Evolutionary conservation across 2,113 vertebrate species (phyloP).

Genomic region (Tricholaema leucomelas): DNA sequence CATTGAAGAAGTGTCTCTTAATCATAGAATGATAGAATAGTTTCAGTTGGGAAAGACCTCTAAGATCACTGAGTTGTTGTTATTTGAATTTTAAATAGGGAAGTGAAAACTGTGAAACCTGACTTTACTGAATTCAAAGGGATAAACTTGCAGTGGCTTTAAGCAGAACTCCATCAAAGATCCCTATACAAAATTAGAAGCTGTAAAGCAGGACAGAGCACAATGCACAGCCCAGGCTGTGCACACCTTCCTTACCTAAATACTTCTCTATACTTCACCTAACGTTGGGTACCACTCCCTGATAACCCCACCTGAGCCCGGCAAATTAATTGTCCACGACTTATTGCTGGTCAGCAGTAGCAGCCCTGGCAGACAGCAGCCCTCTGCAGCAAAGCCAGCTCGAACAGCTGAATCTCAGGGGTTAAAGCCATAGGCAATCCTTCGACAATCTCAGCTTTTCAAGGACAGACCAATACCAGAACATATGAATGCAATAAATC

Average conservation of each 20-base stretch:
- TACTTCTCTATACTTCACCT: not conserved
- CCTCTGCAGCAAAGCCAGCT: not conserved
- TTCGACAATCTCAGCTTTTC: not conserved
- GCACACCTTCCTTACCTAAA: not conserved
- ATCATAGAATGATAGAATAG: too few relatives aligned
- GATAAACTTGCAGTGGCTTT: not conserved
- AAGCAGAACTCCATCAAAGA: not conserved
- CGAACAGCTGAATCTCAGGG: not conserved
- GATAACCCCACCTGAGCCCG: not conserved
- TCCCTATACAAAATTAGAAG: not conserved
- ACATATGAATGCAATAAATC: slow-evolving; percentile 23
- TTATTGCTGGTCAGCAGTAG: not conserved
- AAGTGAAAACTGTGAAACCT: not conserved
- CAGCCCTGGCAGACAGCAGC: not conserved
- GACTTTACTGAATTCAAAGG: not conserved
- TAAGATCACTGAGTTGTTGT: not conserved
- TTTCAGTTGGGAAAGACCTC: too few relatives aligned
- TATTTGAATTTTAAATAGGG: not conserved
- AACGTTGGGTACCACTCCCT: not conserved
- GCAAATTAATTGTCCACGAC: not conserved
- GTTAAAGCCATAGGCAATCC: not conserved
- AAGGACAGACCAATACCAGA: not conserved
- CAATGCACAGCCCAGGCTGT: not conserved
- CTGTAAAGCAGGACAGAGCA: not conserved
- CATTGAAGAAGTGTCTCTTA: too few relatives aligned